phyloP scores from a whole-genome alignment of 53 echinoderm and acorn worm species.

The Pentamera pediparva region DNA sequence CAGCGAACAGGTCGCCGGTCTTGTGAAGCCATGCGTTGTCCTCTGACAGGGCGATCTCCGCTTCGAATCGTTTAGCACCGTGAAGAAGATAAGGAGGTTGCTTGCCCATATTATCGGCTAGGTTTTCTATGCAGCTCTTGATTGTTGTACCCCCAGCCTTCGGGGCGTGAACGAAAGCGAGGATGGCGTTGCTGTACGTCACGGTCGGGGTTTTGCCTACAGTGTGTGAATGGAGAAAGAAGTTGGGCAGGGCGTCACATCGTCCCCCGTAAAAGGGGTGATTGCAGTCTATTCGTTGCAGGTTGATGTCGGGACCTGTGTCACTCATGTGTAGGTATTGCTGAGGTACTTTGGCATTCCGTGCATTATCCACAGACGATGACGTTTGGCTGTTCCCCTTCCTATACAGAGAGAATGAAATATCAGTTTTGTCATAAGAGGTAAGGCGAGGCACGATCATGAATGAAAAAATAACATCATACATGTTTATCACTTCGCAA shows the following conservation, averaged over 20 bases:
- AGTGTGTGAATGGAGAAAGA: background rate
- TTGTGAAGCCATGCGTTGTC: background rate
- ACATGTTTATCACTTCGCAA: too few relatives aligned
- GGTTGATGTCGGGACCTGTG: too few relatives aligned
- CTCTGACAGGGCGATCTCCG: background rate
- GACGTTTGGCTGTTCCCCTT: too few relatives aligned
- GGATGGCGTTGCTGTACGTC: background rate
- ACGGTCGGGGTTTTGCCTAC: background rate
- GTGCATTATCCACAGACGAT: too few relatives aligned
- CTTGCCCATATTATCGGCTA: background rate
- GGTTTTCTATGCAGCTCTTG: background rate
- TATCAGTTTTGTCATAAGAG: too few relatives aligned
- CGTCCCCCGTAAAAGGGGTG: too few relatives aligned
- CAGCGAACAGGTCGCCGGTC: background rate
- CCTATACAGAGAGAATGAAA: too few relatives aligned
- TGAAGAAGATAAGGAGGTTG: background rate
- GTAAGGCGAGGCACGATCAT: too few relatives aligned
- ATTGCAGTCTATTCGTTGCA: too few relatives aligned
- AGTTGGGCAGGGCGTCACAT: conserved; percentile 1
- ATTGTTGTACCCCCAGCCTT: background rate
- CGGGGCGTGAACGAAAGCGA: background rate
- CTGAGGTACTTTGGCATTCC: too few relatives aligned
- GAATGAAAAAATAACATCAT: too few relatives aligned
- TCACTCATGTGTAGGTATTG: too few relatives aligned
- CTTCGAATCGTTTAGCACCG: background rate